Percentiles rank a stretch among this genome's conserved stretches.
phyloP scores from a whole-genome alignment of 2,113 vertebrate species.

The Pteruthius melanotis region DNA sequence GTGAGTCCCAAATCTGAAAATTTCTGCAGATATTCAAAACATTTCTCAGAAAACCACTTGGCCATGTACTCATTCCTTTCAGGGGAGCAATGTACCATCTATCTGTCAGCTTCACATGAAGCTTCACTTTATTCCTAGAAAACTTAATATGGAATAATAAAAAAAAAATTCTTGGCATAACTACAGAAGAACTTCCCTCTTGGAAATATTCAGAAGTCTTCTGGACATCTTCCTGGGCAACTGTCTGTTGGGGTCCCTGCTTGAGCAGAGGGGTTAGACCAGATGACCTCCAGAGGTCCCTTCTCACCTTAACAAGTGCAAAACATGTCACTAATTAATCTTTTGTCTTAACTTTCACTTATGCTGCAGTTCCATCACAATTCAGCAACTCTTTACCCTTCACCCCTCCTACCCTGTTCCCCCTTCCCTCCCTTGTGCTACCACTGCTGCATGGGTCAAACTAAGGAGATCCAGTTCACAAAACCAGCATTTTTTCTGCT shows the following conservation, averaged over 20 bases:
- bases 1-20: background rate
- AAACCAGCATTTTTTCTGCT: background rate
- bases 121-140: background rate
- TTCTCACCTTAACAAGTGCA: background rate
- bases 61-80: background rate
- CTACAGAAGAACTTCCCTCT: background rate
- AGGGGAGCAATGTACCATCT: background rate
- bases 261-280: background rate
- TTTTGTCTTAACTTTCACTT: background rate
- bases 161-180: background rate
- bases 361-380: background rate
- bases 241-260: background rate
- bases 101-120: background rate
- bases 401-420: background rate
- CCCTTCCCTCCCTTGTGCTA: background rate
- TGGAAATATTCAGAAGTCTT: background rate
- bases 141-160: background rate
- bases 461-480: background rate
- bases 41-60: background rate
- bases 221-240: background rate
- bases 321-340: background rate
- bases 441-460: background rate
- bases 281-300: background rate
- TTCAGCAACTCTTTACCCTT: background rate
- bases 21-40: background rate